phyloP scores from a whole-genome alignment of 2,888 invertebrate species.

The Electrophaes corylata region DNA sequence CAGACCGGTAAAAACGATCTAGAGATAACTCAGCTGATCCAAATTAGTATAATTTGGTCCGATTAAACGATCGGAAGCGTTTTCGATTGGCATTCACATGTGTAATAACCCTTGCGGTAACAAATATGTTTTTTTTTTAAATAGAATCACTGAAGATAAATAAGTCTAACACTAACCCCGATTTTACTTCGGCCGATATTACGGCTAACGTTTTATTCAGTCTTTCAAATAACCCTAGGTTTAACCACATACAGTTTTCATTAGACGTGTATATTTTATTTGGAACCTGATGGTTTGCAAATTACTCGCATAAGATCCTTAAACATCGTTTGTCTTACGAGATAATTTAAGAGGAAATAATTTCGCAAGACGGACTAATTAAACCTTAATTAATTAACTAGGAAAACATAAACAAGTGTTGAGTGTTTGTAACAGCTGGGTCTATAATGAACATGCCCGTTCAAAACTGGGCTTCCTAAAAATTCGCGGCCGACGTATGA shows the following conservation, averaged over 20 bases:
- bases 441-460: slow-evolving; percentile 43
- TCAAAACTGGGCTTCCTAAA: background rate
- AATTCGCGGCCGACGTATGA: background rate
- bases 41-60: too few relatives aligned
- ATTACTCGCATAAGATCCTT: slow-evolving; percentile 51
- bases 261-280: slow-evolving; percentile 66
- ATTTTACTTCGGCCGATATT: too few relatives aligned
- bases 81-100: too few relatives aligned
- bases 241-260: slow-evolving; percentile 61
- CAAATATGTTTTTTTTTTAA: too few relatives aligned
- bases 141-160: too few relatives aligned
- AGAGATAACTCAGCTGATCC: too few relatives aligned
- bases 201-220: too few relatives aligned
- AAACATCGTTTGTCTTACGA: slow-evolving; percentile 53
- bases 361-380: slow-evolving; percentile 64
- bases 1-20: too few relatives aligned
- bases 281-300: slow-evolving; percentile 53
- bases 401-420: slow-evolving; percentile 63
- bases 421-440: slow-evolving; percentile 45
- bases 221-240: slow-evolving; percentile 43
- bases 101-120: too few relatives aligned
- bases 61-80: too few relatives aligned
- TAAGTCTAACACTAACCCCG: too few relatives aligned
- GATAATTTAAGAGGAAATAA: slow-evolving; percentile 67
- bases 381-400: slow-evolving; percentile 67